A percentile compares a stretch with the other conserved stretches of the same genome.
phyloP scores from a whole-genome alignment of 2,888 invertebrate species.

The Platycheirus albimanus region DNA sequence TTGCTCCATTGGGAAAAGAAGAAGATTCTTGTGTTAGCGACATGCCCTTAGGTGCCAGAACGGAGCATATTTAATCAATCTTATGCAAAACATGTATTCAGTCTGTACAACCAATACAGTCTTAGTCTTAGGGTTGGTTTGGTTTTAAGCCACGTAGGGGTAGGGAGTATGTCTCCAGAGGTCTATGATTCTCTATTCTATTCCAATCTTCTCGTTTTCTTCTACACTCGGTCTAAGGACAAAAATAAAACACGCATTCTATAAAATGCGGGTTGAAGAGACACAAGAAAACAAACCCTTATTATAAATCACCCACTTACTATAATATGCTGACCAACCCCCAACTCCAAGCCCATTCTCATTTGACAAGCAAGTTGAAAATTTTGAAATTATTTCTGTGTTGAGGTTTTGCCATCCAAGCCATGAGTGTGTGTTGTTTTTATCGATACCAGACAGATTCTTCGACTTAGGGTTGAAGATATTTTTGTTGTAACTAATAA shows the following conservation, averaged over 20 bases:
- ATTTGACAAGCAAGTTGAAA: conserved; percentile 63
- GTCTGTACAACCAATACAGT: conserved; percentile 33
- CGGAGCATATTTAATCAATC: conserved; percentile 66
- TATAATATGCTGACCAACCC: conserved; percentile 17
- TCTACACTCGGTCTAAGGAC: conserved; percentile 5
- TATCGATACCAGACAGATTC: conserved; percentile 68
- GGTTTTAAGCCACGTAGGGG: no score
- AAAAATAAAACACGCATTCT: conserved; percentile 56
- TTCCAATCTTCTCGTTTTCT: conserved; percentile 9
- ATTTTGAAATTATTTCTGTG: conserved; percentile 66
- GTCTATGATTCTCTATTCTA: background rate
- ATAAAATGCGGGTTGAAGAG: conserved; percentile 12
- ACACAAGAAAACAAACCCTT: conserved; percentile 20
- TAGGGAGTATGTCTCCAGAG: conserved; percentile 16
- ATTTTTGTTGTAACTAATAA: conserved; percentile 38
- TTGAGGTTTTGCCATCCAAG: conserved; percentile 61
- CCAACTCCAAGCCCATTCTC: background rate
- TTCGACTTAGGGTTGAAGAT: conserved; percentile 17
- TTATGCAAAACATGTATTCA: conserved; percentile 60
- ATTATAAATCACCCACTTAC: conserved; percentile 6
- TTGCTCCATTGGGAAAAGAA: conserved; percentile 21
- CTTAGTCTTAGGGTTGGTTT: conserved; percentile 38
- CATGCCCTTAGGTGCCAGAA: conserved; percentile 62
- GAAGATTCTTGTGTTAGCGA: conserved; percentile 21
- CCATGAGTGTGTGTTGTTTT: conserved; percentile 61